These are phyloP conservation scores for Macquaria australasica DNA, from an alignment of 2,113 vertebrate genomes.

Conservation along the genomic window DNA sequence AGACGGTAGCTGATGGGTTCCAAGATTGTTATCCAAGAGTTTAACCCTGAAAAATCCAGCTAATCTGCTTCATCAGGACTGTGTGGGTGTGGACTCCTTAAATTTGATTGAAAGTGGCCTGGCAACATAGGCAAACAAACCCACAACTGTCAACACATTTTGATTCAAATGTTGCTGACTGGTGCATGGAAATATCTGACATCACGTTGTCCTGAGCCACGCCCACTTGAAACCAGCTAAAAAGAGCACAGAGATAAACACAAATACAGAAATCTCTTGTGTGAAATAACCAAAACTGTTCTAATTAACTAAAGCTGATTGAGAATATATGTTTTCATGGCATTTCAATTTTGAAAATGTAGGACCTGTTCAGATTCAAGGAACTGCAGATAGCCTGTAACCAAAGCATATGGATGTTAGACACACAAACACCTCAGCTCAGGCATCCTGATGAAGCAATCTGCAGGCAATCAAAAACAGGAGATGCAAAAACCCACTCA, in stretches of 20 bases:
- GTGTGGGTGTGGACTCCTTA: not conserved
- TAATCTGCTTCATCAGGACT: not conserved
- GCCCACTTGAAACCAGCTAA: no score
- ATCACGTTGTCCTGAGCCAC: not conserved
- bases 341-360: not conserved
- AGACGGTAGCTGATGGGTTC: no score
- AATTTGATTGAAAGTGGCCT: no score
- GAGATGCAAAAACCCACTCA: not conserved
- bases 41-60: not conserved
- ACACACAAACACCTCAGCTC: not conserved
- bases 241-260: no score
- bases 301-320: not conserved
- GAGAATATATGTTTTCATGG: not conserved
- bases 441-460: conserved; percentile 10
- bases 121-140: not conserved
- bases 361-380: not conserved
- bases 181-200: no score
- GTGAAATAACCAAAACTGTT: no score
- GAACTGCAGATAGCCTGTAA: not conserved
- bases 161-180: not conserved
- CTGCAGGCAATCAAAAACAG: not conserved
- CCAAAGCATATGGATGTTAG: not conserved
- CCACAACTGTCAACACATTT: not conserved
- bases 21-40: no score
- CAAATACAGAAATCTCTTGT: no score